phyloP scores from a whole-genome alignment of 2,797 vertebrate species.

The Gambelia wislizenii region DNA sequence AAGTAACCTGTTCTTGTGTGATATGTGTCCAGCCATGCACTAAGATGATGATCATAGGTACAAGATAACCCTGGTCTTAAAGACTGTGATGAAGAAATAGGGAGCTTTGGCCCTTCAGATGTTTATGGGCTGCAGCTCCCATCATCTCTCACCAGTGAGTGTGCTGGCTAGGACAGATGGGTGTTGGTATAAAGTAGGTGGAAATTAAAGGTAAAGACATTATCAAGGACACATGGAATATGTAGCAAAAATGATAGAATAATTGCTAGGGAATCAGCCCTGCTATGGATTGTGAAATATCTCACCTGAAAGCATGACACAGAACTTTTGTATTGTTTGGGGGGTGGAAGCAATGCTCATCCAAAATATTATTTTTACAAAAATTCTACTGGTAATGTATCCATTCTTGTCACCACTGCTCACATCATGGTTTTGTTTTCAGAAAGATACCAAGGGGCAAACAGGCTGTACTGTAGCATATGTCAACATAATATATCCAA shows the following conservation, averaged over 20 bases:
- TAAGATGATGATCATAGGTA: neutral
- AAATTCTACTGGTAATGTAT: conserved; percentile 6
- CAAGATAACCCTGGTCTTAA: neutral
- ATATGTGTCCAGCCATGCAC: neutral
- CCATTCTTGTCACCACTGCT: conserved; percentile 39
- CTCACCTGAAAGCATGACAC: neutral
- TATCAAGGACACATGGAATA: neutral
- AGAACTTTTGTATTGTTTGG: neutral
- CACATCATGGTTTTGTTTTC: conserved; percentile 50
- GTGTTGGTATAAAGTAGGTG: too few species aligned
- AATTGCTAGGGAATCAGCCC: neutral
- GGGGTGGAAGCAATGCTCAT: neutral
- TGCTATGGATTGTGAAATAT: neutral
- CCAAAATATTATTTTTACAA: neutral
- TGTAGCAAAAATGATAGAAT: neutral
- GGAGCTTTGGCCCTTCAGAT: too few species aligned
- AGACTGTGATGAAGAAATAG: too few species aligned
- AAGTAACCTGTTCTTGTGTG: too few species aligned
- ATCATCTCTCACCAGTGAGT: too few species aligned
- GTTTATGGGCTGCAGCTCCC: too few species aligned
- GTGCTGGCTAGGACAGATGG: too few species aligned
- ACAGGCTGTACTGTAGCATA: conserved; percentile 67
- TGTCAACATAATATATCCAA: conserved; percentile 47
- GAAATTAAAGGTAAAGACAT: too few species aligned
- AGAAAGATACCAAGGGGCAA: conserved; percentile 65